Evolutionary conservation across 1,140 invertebrate species (phyloP).

Genomic region (Calephelis virginiensis): DNA sequence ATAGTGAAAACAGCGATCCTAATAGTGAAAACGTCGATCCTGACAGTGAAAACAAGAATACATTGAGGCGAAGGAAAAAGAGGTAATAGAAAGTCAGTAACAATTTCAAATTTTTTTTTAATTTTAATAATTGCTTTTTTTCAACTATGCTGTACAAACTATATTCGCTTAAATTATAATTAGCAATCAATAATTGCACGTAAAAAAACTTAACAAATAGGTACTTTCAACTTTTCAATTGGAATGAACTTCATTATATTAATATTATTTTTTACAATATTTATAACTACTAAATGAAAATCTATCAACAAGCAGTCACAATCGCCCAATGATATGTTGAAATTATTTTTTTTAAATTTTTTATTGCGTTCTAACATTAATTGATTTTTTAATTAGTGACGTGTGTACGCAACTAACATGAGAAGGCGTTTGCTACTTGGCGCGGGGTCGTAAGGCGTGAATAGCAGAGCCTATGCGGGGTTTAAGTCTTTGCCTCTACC

Average conservation of each 20-base stretch:
- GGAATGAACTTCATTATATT: slow-evolving; percentile 77
- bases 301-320: slow-evolving; percentile 77
- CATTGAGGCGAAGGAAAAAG: too few species aligned
- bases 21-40: too few species aligned
- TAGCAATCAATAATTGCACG: slow-evolving; percentile 79
- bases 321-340: slow-evolving; percentile 79
- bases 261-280: slow-evolving; percentile 72
- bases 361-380: slow-evolving; percentile 75
- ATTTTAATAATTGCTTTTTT: slow-evolving; percentile 78
- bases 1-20: too few species aligned
- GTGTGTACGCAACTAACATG: slow-evolving; percentile 33
- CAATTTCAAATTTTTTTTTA: slow-evolving; percentile 74
- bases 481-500: slow-evolving; percentile 20
- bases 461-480: slow-evolving; percentile 22
- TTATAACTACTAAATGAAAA: slow-evolving; percentile 72
- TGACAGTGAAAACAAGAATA: too few species aligned
- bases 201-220: slow-evolving; percentile 79
- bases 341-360: slow-evolving; percentile 66
- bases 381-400: slow-evolving; percentile 36
- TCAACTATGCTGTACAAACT: slow-evolving; percentile 78
- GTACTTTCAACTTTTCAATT: slow-evolving; percentile 75
- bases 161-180: slow-evolving; percentile 76
- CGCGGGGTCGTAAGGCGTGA: slow-evolving; percentile 23
- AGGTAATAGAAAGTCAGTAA: slow-evolving; percentile 40
- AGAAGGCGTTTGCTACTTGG: slow-evolving; percentile 19